Percentiles rank a stretch among this genome's conserved stretches.
Evolutionary conservation across 92 coral and sea anemone species (phyloP).

Genomic region (Paragorgia papillata): DNA sequence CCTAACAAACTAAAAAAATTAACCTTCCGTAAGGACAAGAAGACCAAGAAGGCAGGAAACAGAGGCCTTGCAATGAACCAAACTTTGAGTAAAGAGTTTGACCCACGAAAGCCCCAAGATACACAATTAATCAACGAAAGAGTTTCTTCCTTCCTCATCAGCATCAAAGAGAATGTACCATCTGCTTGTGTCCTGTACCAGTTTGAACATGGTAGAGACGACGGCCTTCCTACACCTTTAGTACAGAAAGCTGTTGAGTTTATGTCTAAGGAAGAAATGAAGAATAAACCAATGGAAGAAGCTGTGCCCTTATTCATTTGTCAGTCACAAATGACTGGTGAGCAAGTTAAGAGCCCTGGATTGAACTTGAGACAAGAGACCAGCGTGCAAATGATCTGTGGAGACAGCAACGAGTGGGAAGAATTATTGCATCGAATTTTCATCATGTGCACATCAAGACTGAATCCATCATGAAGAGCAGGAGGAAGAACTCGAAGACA

Average conservation of each 20-base stretch:
- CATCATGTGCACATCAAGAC: slow-evolving; percentile 40
- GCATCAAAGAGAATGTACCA: slow-evolving; percentile 49
- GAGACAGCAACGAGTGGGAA: slow-evolving; percentile 33
- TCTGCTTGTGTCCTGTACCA: slow-evolving; percentile 54
- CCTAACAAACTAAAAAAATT: slow-evolving; percentile 48
- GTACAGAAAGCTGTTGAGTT: slow-evolving; percentile 52
- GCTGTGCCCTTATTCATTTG: slow-evolving; percentile 47
- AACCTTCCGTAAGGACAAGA: slow-evolving; percentile 64
- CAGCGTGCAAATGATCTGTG: slow-evolving; percentile 32
- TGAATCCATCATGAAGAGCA: background rate
- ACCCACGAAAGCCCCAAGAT: slow-evolving; percentile 59
- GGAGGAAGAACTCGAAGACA: background rate
- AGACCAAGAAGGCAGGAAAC: slow-evolving; percentile 52
- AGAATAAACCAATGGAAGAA: slow-evolving; percentile 44
- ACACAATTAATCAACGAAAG: slow-evolving; percentile 62
- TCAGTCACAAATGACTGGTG: slow-evolving; percentile 55
- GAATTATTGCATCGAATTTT: slow-evolving; percentile 43
- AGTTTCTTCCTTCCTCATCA: slow-evolving; percentile 46
- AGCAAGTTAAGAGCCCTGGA: slow-evolving; percentile 64
- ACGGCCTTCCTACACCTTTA: slow-evolving; percentile 54
- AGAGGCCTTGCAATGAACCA: slow-evolving; percentile 17
- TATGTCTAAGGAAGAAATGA: too few relatives aligned
- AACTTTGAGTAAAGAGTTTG: slow-evolving; percentile 50
- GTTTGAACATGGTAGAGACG: slow-evolving; percentile 58
- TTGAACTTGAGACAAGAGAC: slow-evolving; percentile 62